Evolutionary conservation across 2,113 vertebrate genomes (phyloP), one percentile per base, ranked within the genome.

Genomic region (Eubucco bourcierii): DNA sequence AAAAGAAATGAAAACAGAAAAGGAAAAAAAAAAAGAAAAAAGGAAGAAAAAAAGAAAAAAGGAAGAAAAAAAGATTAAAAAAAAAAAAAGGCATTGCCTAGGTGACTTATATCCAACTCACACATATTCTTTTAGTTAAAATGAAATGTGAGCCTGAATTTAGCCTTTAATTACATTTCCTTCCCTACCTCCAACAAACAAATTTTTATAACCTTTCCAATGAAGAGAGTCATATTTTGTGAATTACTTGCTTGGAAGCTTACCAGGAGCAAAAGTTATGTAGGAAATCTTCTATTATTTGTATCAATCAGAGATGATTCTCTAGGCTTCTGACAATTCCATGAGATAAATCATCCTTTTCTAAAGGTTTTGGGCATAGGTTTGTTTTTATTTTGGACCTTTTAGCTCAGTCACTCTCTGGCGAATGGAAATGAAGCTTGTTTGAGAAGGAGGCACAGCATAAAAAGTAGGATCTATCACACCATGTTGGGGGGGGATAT

Each of bases 111-210:
- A 95, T 97, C 97, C 97, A 98, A 97, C 98, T 97, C 95, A 96
- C 95, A 97, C 97, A 97, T 95, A 97, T 87, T 97, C 96, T 97
- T 98, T 96, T 92, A 76, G 95, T 98, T 98, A 98, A 97, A 96
- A 95, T 94, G 96, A 97, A 98, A 98, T 90, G 90, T 93, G 97
- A 98, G 94, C 95, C 97, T 93, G 95, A 98, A 97, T 97, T 97
- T 97, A 97, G 96, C 84, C 93, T 97, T 98, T 98, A 98, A 97
- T 98, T 98, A 96, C 97, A 97, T 98, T 98, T 98, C 97, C 97
- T 97, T 97, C 78, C 64, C 82, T 97, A 97, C 96, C 96, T 97
- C 97, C 96, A 97, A 97, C 95, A 98, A 98, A 97, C 97, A 98
- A 98, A 97, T 97, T 97, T 97, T 96, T 97, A 97, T 96, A 97